Evolutionary conservation across 1,140 invertebrate genomes (phyloP), one percentile per base, ranked within the genome.

Genomic region (Acarapis woodi): DNA sequence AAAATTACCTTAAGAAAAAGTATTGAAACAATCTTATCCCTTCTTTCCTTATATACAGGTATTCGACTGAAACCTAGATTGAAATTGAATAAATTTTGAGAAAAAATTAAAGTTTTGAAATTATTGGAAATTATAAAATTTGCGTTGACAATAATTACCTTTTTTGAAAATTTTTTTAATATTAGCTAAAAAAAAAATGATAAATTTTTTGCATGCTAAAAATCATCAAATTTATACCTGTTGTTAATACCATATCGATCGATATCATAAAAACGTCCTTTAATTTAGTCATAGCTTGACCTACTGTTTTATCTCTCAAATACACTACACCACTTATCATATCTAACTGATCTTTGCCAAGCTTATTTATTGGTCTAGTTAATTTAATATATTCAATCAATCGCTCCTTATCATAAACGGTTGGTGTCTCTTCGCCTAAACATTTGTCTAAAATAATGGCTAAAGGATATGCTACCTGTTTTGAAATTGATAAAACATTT

Each of bases 1-100:
- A 85, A 82, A 45, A 97, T 62, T 60, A 97, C 88, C 59, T 94
- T 96, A 40, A 88, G 87, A 55, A 90, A 90, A 0, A 97, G 58
- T 50, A 96, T 65, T 12, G 79, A 77, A 1, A 93, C 66, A 47
- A 97, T 85, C 53, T 88, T 90, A 41, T 68, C 70, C 33, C 74
- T 64, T 19, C 62, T 54, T 43, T 58, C 57, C 47, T 88, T 78
- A 54, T 68, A 96, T 3, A 97, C 79, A 1, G 90, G 90, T 47
- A 97, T 82, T 32, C 88, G 65, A 18, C 83, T 90, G 55, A 74
- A 94, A 9, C 87, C 85, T 68, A 60, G 47, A n/a, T n/a, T n/a
- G n/a, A n/a, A n/a, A n/a, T 35, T 52, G 50, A 37, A 46, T 44
- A 38, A 97, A 94, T 57, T 96, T 79, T 0, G 79, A 74, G 45